Evolutionary conservation across 1,140 invertebrate species (phyloP), one percentile per base, ranked within the genome.

Genomic region (Copidosoma floridanum): DNA sequence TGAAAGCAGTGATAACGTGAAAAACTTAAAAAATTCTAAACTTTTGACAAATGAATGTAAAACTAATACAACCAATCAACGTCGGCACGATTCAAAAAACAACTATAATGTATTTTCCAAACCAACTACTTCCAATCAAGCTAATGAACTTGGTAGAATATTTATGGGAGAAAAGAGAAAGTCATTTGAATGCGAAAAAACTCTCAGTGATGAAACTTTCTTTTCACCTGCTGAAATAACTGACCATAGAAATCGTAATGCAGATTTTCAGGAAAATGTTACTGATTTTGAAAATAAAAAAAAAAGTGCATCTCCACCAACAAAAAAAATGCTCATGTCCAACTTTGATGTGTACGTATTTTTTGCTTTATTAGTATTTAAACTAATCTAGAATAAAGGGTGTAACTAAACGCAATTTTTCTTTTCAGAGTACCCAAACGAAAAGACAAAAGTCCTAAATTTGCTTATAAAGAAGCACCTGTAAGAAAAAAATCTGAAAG

Each of bases 401-500:
- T 32, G 0, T 12, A 32, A 32, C 29, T 32, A 32, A 32, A 32
- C 29, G 6, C 18, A 6, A n/a, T 10, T 41, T 51, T 65, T 63
- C 37, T 63, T 61, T 67, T 54, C 18, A 73, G 71, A 47, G 7
- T 56, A 57, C 54, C 55, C 26, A 50, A 53, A 35, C 69, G 66
- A 54, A 62, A 63, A 5, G 21, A 52, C 29, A 23, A 38, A 43
- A 68, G 56, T 64, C 59, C 69, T n/a, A 18, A 65, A 14, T 64
- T 64, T 59, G 68, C 63, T 21, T 73, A 71, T 51, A 68, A 71
- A 65, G 67, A 68, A 24, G 71, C 70, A 58, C 51, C 72, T 26
- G 65, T 77, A 11, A 64, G 77, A 23, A 78, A 74, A 23, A 81
- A 77, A 68, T 48, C 18, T 20, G 75, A 78, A 47, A 75, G 76